Evolutionary conservation across 2,113 vertebrate species (phyloP).

Genomic region (Tetrax tetrax): DNA sequence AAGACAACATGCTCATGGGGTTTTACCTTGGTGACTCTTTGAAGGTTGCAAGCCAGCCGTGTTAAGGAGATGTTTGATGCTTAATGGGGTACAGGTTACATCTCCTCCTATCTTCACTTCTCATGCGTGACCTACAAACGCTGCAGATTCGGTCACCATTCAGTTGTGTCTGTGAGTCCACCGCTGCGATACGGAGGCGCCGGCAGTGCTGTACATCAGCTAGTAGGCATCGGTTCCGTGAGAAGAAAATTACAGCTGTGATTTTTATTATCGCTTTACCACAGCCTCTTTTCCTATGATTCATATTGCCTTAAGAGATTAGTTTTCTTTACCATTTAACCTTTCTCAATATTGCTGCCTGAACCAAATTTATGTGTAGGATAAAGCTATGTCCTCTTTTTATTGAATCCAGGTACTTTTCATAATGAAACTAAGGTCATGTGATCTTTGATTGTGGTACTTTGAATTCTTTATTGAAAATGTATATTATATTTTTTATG

Average conservation of each 20-base stretch:
- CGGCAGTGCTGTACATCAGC: not conserved
- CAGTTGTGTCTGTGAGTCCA: not conserved
- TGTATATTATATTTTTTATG: conserved; percentile 49
- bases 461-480: conserved; percentile 60
- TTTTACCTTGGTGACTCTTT: not conserved
- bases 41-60: not conserved
- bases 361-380: conserved; percentile 64
- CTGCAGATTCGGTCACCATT: not conserved
- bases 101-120: not conserved
- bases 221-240: not conserved
- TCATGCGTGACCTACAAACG: accelerated
- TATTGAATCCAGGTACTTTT: conserved; percentile 64
- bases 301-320: conserved; percentile 75
- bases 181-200: not conserved
- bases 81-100: not conserved
- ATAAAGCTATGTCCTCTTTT: conserved; percentile 68
- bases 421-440: conserved; percentile 41
- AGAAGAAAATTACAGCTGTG: conserved; percentile 60
- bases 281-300: conserved; percentile 64
- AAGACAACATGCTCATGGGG: accelerated
- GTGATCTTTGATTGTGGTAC: conserved; percentile 46
- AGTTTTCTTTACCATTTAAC: conserved; percentile 75
- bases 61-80: not conserved
- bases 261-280: conserved; percentile 52
- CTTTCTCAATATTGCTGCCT: conserved; percentile 76